phyloP scores from a whole-genome alignment of 1,140 invertebrate genomes.

The Mylabris phalerata region DNA sequence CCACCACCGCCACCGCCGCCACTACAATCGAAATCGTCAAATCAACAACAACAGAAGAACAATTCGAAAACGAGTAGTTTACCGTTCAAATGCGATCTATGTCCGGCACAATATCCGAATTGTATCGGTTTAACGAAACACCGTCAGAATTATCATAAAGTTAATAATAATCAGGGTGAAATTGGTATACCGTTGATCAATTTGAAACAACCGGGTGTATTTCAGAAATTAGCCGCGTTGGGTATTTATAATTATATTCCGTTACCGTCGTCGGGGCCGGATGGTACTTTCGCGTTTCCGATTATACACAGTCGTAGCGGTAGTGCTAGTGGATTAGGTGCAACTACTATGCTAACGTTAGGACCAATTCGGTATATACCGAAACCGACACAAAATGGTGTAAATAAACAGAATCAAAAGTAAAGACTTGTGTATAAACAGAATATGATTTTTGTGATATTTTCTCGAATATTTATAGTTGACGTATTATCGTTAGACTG shows the following conservation, averaged over 20 bases:
- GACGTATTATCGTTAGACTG: no score
- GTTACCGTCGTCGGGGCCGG: slow-evolving; percentile 56
- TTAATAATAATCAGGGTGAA: slow-evolving; percentile 47
- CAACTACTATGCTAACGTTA: slow-evolving; percentile 59
- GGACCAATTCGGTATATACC: slow-evolving; percentile 50
- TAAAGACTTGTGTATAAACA: not conserved
- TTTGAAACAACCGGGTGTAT: slow-evolving; percentile 55
- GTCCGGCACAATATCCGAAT: slow-evolving; percentile 63
- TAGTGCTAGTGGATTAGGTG: slow-evolving; percentile 57
- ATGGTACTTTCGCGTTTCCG: slow-evolving; percentile 62
- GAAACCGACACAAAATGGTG: slow-evolving; percentile 9
- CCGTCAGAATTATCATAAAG: slow-evolving; percentile 61
- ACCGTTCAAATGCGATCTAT: slow-evolving; percentile 59
- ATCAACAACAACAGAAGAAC: slow-evolving; percentile 11
- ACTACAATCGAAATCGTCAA: slow-evolving; percentile 32
- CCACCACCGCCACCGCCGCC: not conserved
- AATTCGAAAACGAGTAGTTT: slow-evolving; percentile 39
- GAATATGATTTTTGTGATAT: no score
- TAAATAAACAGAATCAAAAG: slow-evolving; percentile 10
- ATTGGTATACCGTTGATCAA: slow-evolving; percentile 67
- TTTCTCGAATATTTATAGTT: no score
- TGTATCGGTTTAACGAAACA: slow-evolving; percentile 58
- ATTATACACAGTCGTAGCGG: slow-evolving; percentile 63
- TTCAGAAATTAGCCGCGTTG: slow-evolving; percentile 55
- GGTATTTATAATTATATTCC: slow-evolving; percentile 70